Percentiles rank a stretch among this genome's conserved stretches.
phyloP scores from a whole-genome alignment of 1,140 invertebrate genomes.

The Alviniconcha marisindica region DNA sequence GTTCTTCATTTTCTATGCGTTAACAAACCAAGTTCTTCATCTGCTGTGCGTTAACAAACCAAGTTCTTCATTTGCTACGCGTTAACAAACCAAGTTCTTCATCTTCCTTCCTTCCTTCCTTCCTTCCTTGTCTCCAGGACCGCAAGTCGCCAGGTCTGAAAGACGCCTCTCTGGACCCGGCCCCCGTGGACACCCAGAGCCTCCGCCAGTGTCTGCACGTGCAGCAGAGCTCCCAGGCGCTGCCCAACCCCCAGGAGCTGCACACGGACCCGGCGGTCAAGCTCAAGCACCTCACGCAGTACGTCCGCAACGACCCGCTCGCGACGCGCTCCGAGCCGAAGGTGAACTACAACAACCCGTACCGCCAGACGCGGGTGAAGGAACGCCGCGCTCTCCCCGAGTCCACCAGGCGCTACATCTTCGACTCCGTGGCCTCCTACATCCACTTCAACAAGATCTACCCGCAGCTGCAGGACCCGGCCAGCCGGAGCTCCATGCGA shows the following conservation, averaged over 20 bases:
- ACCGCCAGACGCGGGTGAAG: background rate
- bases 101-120: too few species aligned
- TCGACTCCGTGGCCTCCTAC: slow-evolving; percentile 30
- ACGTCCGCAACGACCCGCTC: background rate
- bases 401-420: slow-evolving; percentile 20
- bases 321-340: background rate
- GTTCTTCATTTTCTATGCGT: too few species aligned
- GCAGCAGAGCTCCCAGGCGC: slow-evolving; percentile 2
- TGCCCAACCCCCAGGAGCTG: background rate
- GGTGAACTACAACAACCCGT: slow-evolving; percentile 32
- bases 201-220: slow-evolving; percentile 29
- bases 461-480: background rate
- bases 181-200: background rate
- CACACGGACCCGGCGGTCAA: background rate
- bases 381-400: background rate
- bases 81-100: too few species aligned
- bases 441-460: slow-evolving; percentile 39
- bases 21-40: too few species aligned
- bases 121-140: too few species aligned
- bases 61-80: too few species aligned
- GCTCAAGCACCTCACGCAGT: slow-evolving; percentile 14
- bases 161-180: background rate
- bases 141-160: slow-evolving; percentile 21
- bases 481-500: too few species aligned
- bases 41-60: too few species aligned